Conservation (phyloP, 2,888 invertebrate species). For the Ryuthela nishihirai region DNA sequence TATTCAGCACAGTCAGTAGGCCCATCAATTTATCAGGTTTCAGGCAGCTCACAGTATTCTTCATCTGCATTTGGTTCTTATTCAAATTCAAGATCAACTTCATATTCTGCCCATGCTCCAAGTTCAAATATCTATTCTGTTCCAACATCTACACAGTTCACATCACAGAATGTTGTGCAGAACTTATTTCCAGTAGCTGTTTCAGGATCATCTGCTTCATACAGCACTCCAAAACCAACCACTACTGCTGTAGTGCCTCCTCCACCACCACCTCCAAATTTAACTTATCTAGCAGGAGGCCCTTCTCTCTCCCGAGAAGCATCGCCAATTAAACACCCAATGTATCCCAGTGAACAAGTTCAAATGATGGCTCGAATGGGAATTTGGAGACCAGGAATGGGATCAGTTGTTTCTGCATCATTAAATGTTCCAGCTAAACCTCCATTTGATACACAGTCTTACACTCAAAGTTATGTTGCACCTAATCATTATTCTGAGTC, state of each 20-base stretch:
- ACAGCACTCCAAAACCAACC: not conserved
- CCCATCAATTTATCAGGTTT: conserved; percentile 12
- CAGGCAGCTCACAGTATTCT: too few species aligned
- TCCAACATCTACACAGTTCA: not conserved
- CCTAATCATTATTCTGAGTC: too few species aligned
- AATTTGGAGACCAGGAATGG: conserved; percentile 43
- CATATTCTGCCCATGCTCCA: conserved; percentile 19
- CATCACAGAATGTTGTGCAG: not conserved
- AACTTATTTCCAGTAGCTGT: conserved; percentile 1
- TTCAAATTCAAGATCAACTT: too few species aligned
- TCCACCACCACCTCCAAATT: conserved; percentile 22
- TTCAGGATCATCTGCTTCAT: not conserved
- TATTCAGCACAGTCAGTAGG: not conserved
- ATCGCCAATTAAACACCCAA: conserved; percentile 38
- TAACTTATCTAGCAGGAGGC: conserved; percentile 5
- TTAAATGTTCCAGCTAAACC: not conserved
- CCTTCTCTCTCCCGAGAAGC: conserved; percentile 7
- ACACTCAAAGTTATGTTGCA: conserved; percentile 1
- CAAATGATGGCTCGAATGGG: conserved; percentile 43
- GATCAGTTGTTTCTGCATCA: conserved; percentile 30
- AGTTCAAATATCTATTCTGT: conserved; percentile 14
- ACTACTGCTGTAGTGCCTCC: conserved; percentile 8
- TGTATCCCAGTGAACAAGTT: conserved; percentile 42
- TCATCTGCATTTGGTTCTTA: too few species aligned
- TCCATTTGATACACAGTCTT: not conserved